Percentiles rank a stretch among this genome's conserved stretches.
Conservation (phyloP, 92 coral and sea anemone genomes). For the Palythoa caribaeorum region DNA sequence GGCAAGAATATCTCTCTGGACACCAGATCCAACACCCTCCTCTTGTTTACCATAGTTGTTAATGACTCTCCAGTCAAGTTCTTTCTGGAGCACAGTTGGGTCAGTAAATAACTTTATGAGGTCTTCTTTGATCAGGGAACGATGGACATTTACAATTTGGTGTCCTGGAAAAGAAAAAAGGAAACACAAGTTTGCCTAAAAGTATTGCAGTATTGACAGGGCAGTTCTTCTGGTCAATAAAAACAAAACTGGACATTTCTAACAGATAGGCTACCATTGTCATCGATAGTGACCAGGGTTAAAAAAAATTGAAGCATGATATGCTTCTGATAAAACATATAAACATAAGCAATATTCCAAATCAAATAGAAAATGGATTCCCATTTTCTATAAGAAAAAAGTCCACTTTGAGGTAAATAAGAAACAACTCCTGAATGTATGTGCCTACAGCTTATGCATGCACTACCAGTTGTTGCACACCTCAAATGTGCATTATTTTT, state of each 20-base stretch:
- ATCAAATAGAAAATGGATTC: conserved; percentile 34
- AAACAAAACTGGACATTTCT: conserved; percentile 37
- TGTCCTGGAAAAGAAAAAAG: conserved; percentile 35
- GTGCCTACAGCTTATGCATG: conserved; percentile 20
- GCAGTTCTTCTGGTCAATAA: background rate
- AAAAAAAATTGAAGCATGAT: too few species aligned
- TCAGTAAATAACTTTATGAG: conserved; percentile 57
- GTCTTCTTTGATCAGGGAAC: conserved; percentile 62
- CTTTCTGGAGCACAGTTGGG: conserved; percentile 47
- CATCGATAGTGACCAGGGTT: background rate
- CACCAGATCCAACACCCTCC: conserved; percentile 60
- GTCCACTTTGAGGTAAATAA: conserved; percentile 36
- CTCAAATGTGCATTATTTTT: conserved; percentile 4
- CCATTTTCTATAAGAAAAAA: conserved; percentile 25
- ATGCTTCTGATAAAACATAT: background rate
- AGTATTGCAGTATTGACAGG: conserved; percentile 8
- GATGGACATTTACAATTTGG: conserved; percentile 51
- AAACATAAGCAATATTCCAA: conserved; percentile 23
- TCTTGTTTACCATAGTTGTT: conserved; percentile 53
- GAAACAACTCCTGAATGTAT: background rate
- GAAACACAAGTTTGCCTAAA: background rate
- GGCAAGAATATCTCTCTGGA: conserved; percentile 54
- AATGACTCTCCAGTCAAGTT: conserved; percentile 64
- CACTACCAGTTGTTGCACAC: conserved; percentile 47
- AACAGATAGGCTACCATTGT: conserved; percentile 42